Evolutionary conservation across 2,113 vertebrate genomes (phyloP), one percentile per base, ranked within the genome.

Genomic region (Dromaius novaehollandiae): DNA sequence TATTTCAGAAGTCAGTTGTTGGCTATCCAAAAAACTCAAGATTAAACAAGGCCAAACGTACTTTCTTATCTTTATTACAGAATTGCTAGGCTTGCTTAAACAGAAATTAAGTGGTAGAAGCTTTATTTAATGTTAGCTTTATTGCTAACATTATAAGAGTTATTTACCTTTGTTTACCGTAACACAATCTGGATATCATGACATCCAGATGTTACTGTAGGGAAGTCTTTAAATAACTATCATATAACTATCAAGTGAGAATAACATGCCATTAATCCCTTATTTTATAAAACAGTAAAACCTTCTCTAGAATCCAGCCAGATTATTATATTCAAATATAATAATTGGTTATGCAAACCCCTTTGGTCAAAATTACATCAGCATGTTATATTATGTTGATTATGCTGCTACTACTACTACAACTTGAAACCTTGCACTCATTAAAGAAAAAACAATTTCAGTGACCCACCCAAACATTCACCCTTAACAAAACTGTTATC

Each of bases 41-140:
- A 18, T 0, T 18, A 46, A 75, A 20, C 25, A 38, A 30, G 13
- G 14, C 13, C 55, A 28, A 0, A 1, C 14, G 9, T 40, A 4
- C 22, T 68, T 63, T 61, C 38, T 66, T n/a, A 25, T 70, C 38
- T 51, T 38, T 18, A 24, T 13, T 68, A 25, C 22, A 42, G 40
- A 38, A 82, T 8, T 38, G 25, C 12, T 48, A 51, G n/a, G 34
- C 14, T 77, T 44, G 24, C 61, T 75, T 65, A 40, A 88, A 24
- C 13, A 66, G 50, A 63, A 90, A 60, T 24, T 9, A 36, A 8
- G 8, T 9, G 7, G 26, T 48, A 63, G 56, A 63, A 95, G 21
- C 0, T 53, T 66, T 25, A 28, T 32, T 66, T 58, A 58, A 58
- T 58, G 32, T 32, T 58, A 58, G 56, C 56, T 58, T 32, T 32